Base-by-base conservation (phyloP, 2,888 invertebrate genomes). In the Hydriomena furcata region DNA sequence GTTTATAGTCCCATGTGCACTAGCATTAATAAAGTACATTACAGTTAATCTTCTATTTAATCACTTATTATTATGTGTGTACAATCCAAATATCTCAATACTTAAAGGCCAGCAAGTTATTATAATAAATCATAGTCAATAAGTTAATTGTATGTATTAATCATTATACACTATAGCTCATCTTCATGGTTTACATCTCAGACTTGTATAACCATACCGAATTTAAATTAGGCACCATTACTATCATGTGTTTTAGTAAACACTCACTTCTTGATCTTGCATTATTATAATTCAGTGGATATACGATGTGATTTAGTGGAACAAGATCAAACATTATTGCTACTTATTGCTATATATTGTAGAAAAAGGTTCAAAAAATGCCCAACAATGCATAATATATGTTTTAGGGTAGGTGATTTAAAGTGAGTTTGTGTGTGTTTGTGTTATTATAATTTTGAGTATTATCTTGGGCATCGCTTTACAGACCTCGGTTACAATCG, bases 21-120 rank as follows among this genome's bases (percentile, higher is more conserved):
- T 55, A 42, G 38, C 34, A 42, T 41, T 50, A 45, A 47, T 52
- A 35, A 13, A 31, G 30, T 49, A 57, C 42, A 55, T 54, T 48
- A 48, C 53, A 49, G 38, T 35, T 60, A 47, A 38, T 23, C 8
- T 34, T 42, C 41, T 48, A 57, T 51, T 34, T 58, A 49, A 44
- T 60, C 31, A 34, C 21, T 46, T 38, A 36, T 36, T 41, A 37
- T 55, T 46, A 56, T 63, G 61, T 68, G 63, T 75, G 65, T 71
- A 63, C 58, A 64, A 63, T 52, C 63, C 56, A 65, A 61, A 62
- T 68, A 71, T 70, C 66, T 66, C 63, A 72, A 57, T 61, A 55
- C 56, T 56, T 59, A 69, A 80, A 71, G 81, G 81, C 82, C 79
- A 82, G 82, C 78, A 79, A 57, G 69, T 68, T 73, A 69, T 70